Evolutionary conservation across 2,888 invertebrate species (phyloP).

Genomic region (Tiliacea citrago): DNA sequence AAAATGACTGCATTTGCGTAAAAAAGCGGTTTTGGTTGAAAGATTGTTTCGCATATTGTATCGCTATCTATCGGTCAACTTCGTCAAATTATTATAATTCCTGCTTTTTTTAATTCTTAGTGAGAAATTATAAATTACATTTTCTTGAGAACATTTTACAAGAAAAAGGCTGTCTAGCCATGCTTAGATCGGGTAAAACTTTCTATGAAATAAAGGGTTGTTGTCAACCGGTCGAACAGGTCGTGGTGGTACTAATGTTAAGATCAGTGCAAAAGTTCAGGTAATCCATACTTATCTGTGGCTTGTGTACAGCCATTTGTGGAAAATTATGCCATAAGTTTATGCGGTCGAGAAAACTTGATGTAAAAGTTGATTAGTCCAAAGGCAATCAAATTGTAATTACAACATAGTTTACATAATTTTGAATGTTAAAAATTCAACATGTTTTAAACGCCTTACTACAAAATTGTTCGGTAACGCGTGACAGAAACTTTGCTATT

Average conservation of each 20-base stretch:
- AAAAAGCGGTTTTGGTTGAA: conserved; percentile 2
- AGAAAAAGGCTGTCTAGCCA: conserved; percentile 18
- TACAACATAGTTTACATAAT: neutral
- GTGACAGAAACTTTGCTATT: conserved; percentile 34
- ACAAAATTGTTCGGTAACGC: neutral
- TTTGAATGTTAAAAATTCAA: neutral
- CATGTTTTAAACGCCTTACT: conserved; percentile 11
- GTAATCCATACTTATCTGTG: conserved; percentile 33
- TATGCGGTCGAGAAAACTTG: conserved; percentile 26
- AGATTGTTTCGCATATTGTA: conserved; percentile 2
- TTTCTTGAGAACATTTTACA: conserved; percentile 7
- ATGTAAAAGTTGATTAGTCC: conserved; percentile 22
- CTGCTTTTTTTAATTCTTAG: neutral
- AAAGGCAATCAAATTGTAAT: conserved; percentile 6
- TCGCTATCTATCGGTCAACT: conserved; percentile 9
- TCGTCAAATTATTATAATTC: neutral
- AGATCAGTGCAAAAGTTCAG: conserved; percentile 55
- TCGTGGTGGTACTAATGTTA: conserved; percentile 19
- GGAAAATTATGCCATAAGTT: conserved; percentile 47
- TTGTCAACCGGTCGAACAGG: conserved; percentile 44
- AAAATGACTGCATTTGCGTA: conserved; percentile 21
- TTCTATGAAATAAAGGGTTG: conserved; percentile 62
- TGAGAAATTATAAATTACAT: neutral
- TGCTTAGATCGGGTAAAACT: conserved; percentile 42
- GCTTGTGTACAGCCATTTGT: conserved; percentile 43